Conservation (phyloP, 2,797 vertebrate genomes). For the Gymnocypris eckloni region DNA sequence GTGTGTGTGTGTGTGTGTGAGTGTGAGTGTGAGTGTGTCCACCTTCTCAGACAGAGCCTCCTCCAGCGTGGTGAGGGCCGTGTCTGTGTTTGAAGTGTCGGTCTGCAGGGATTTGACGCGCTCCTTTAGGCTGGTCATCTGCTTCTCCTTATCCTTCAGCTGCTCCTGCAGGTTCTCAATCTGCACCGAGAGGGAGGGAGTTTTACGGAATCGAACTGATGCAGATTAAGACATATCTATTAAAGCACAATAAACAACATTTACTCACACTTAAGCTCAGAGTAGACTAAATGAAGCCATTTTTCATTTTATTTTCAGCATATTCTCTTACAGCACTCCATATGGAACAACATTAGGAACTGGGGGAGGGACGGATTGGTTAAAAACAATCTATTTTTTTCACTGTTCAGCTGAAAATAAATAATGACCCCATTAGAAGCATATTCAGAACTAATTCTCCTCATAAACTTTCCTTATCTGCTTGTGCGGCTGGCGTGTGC, state of each 20-base stretch:
- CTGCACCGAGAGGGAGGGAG: slow-evolving; percentile 66
- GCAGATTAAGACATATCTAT: slow-evolving; percentile 42
- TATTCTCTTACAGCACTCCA: background rate
- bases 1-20: background rate
- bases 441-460: slow-evolving; percentile 56
- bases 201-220: slow-evolving; percentile 4
- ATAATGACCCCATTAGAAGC: slow-evolving; percentile 60
- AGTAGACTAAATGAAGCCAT: slow-evolving; percentile 22
- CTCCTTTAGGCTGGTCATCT: slow-evolving; percentile 92
- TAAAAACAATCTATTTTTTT: slow-evolving; percentile 28
- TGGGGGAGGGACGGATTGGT: background rate
- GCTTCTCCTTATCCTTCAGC: slow-evolving; percentile 95
- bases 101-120: slow-evolving; percentile 94
- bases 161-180: slow-evolving; percentile 98
- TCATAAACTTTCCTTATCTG: slow-evolving; percentile 59
- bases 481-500: slow-evolving; percentile 39
- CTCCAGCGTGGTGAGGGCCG: slow-evolving; percentile 93
- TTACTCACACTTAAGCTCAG: slow-evolving; percentile 38
- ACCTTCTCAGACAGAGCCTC: slow-evolving; percentile 96
- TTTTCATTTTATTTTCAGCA: slow-evolving; percentile 25
- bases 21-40: background rate
- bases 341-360: slow-evolving; percentile 27
- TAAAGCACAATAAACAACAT: slow-evolving; percentile 36
- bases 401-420: slow-evolving; percentile 49
- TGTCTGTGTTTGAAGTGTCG: slow-evolving; percentile 95